A percentile compares a stretch with the other conserved stretches of the same genome.
Conservation (phyloP, 2,797 vertebrate genomes). For the Manis crassicaudata region DNA sequence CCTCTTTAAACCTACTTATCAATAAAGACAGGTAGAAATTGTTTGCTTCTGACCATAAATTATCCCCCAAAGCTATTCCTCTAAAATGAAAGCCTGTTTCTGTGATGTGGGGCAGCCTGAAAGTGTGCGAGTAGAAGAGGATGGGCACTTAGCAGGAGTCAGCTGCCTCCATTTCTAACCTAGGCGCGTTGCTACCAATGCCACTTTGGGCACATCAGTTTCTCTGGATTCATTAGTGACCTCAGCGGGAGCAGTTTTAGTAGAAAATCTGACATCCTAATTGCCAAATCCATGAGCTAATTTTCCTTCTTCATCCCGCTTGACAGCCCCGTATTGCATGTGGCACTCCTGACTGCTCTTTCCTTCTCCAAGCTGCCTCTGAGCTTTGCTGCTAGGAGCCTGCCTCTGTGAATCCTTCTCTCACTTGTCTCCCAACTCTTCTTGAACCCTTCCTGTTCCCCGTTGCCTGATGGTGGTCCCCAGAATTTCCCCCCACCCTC, state of each 20-base stretch:
- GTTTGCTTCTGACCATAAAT: background rate
- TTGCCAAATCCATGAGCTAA: constrained; percentile 74
- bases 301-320: constrained; percentile 61
- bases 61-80: background rate
- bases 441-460: background rate
- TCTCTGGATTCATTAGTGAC: constrained; percentile 76
- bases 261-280: constrained; percentile 74
- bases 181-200: constrained; percentile 51
- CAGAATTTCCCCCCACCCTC: background rate
- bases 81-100: background rate
- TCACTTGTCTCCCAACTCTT: background rate
- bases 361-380: constrained; percentile 41
- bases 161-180: constrained; percentile 28
- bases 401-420: background rate
- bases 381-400: background rate
- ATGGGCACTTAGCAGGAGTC: constrained; percentile 41
- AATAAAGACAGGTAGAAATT: background rate
- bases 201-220: constrained; percentile 71
- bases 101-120: background rate
- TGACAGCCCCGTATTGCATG: constrained; percentile 42
- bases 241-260: constrained; percentile 65
- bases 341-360: constrained; percentile 32
- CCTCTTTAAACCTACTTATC: constrained; percentile 24
- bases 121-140: constrained; percentile 42
- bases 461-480: background rate